Base-by-base conservation (phyloP, 2,888 invertebrate species). In the Tridacna crocea region DNA sequence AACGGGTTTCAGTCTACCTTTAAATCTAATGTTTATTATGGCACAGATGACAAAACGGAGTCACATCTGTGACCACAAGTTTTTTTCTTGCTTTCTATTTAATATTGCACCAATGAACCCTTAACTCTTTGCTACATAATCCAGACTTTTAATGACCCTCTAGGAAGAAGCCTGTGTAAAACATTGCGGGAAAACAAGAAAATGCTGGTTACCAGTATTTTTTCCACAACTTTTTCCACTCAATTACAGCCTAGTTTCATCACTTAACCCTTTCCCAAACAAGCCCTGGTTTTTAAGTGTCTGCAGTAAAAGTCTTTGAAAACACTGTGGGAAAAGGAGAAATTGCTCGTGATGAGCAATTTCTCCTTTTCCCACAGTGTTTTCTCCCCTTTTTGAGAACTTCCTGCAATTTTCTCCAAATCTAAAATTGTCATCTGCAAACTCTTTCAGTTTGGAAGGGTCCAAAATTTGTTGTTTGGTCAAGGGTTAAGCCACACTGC, bases 1-100 rank as follows among this genome's bases (percentile, higher is more conserved):
- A 87, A 87, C 72, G 87, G 87, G 19, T 84, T 80, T 65, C 82
- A 82, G 26, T 83, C 86, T 12, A 86, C 86, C 17, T 86, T 86
- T 47, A 79, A 82, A 61, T 82, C 86, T 47, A 79, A 83, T 58
- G 72, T 74, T 47, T 82, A 84, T 66, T 84, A 82, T 66, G 66
- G 65, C 24, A 22, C 74, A 19, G 85, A 85, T 66, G 80, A 78
- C 24, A 85, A 78, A 73, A 72, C 65, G 6, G 85, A 85, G 66
- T 85, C 85, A 6, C 72, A 81, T 55, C 68, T 84, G 51, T 83
- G 72, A 79, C 58, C 11, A 10, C 15, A 55, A 19, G 3, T 19
- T 19, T 55, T 3, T 19, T 19, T 55, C 17, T 55, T 19, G 6
- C 15, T 55, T 15, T 55, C 15, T 55, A 2, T 55, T 36, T 19